Evolutionary conservation across 2,888 invertebrate species (phyloP).

Genomic region (Micropterix aruncella): DNA sequence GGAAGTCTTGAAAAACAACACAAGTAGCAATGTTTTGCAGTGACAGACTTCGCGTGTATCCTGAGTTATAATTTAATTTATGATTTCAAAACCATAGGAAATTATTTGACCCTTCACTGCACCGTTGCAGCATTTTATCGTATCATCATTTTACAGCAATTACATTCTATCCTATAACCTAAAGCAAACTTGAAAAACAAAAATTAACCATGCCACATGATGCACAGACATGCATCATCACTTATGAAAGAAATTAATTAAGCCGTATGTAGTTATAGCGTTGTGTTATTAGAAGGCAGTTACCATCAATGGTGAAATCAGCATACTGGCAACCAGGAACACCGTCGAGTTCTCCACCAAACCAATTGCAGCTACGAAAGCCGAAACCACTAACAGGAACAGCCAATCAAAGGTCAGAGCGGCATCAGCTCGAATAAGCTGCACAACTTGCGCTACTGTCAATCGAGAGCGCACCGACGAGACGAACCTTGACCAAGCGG

Average conservation of each 20-base stretch:
- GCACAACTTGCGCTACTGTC: slow-evolving; percentile 59
- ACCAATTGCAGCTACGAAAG: slow-evolving; percentile 61
- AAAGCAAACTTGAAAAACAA: too few relatives aligned
- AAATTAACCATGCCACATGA: background rate
- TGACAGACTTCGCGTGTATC: too few relatives aligned
- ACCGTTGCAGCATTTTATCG: slow-evolving; percentile 2
- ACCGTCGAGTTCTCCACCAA: slow-evolving; percentile 62
- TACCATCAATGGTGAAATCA: slow-evolving; percentile 70
- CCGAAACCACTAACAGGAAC: slow-evolving; percentile 54
- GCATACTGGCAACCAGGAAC: slow-evolving; percentile 64
- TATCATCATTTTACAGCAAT: too few relatives aligned
- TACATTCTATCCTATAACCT: too few relatives aligned
- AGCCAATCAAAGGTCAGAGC: slow-evolving; percentile 64
- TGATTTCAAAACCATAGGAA: background rate
- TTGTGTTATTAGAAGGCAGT: slow-evolving; percentile 9
- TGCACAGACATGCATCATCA: too few relatives aligned
- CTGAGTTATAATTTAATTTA: too few relatives aligned
- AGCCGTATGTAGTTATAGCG: background rate
- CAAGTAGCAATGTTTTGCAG: too few relatives aligned
- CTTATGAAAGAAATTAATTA: too few relatives aligned
- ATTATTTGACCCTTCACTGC: background rate
- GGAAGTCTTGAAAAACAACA: too few relatives aligned
- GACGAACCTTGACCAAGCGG: slow-evolving; percentile 47
- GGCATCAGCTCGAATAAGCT: slow-evolving; percentile 52
- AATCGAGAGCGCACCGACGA: slow-evolving; percentile 49